Conservation (phyloP, 1,140 invertebrate species). For the Rhopalosiphum maidis region DNA sequence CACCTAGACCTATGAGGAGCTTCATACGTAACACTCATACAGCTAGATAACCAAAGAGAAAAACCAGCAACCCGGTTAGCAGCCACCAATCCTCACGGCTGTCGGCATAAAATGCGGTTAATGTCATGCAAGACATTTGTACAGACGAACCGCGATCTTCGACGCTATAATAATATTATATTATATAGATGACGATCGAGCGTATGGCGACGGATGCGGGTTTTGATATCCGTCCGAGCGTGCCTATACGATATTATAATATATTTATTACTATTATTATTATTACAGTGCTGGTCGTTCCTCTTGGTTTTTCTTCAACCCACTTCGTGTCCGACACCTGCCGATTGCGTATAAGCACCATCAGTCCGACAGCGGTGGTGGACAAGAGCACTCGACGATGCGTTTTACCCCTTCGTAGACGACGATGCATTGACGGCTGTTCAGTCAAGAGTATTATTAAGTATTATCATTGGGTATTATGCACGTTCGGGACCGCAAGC, state of each 20-base stretch:
- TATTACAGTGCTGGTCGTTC: neutral
- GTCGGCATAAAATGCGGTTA: neutral
- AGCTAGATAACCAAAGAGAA: constrained; percentile 58
- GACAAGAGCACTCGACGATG: neutral
- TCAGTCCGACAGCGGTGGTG: neutral
- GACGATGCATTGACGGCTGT: neutral
- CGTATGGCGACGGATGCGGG: neutral
- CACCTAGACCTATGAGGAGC: constrained; percentile 50
- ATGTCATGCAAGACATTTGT: too few species aligned
- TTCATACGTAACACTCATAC: constrained; percentile 44
- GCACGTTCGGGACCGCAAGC: neutral
- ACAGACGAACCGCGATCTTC: neutral
- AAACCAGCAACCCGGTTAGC: constrained; percentile 47
- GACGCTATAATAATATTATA: neutral
- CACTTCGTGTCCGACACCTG: neutral
- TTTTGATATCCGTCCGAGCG: neutral
- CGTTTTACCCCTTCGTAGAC: neutral
- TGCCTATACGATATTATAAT: neutral
- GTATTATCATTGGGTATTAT: neutral
- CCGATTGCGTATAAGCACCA: too few species aligned
- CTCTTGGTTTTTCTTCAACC: neutral
- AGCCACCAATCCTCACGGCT: neutral
- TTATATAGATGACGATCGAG: neutral
- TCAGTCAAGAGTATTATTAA: neutral
- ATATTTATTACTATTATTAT: neutral